phyloP scores from a whole-genome alignment of 2,113 vertebrate genomes.

The Sorex fumeus region DNA sequence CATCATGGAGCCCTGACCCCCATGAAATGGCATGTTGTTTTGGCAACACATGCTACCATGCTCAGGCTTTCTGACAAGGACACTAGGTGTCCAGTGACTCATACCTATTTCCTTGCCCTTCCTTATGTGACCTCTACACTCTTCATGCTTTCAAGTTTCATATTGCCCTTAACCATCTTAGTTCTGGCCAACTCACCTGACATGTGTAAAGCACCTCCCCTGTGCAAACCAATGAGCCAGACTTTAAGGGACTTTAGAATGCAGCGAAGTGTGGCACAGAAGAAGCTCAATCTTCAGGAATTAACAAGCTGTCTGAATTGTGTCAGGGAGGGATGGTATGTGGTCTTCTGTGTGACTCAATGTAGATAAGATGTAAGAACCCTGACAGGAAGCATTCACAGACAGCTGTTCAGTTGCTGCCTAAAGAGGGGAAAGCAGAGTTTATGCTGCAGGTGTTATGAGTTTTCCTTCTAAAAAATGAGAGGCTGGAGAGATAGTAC shows the following conservation, averaged over 20 bases:
- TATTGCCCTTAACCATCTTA: constrained; percentile 27
- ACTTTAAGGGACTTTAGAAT: constrained; percentile 29
- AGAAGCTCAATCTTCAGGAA: background rate
- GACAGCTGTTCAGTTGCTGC: background rate
- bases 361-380: constrained; percentile 14
- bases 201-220: background rate
- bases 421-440: background rate
- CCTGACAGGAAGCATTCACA: background rate
- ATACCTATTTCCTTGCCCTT: constrained; percentile 12
- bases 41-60: constrained; percentile 11
- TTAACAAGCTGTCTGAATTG: constrained; percentile 28
- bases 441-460: background rate
- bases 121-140: background rate
- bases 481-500: too few relatives aligned
- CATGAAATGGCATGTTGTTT: constrained; percentile 37
- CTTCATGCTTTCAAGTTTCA: constrained; percentile 49
- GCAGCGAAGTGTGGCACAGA: background rate
- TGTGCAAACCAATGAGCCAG: constrained; percentile 31
- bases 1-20: constrained; percentile 1
- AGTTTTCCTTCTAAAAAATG: background rate
- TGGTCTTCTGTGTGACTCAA: background rate
- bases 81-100: constrained; percentile 4
- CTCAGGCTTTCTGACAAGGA: constrained; percentile 46
- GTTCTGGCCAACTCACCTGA: background rate
- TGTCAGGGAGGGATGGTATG: background rate